These are phyloP conservation scores for Axis porcinus DNA, from an alignment of 2,113 vertebrate genomes.

Conservation along the genomic window DNA sequence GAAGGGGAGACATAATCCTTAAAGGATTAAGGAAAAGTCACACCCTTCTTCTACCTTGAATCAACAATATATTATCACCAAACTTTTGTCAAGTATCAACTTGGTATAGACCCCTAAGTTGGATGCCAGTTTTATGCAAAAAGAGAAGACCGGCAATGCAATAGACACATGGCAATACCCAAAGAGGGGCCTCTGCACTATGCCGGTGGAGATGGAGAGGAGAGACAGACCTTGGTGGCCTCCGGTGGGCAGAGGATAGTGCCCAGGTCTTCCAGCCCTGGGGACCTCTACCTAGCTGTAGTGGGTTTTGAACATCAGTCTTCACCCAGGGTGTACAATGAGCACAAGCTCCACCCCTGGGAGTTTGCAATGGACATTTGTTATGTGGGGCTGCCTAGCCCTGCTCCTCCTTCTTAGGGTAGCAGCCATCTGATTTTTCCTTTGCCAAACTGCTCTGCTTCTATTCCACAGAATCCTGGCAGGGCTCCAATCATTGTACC, in stretches of 20 bases:
- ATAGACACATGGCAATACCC: neutral
- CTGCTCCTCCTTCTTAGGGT: neutral
- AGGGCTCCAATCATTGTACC: neutral
- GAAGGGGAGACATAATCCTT: neutral
- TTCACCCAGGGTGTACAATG: neutral
- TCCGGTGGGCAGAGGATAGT: neutral
- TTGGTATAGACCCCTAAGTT: neutral
- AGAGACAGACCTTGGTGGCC: neutral
- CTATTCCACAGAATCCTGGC: neutral
- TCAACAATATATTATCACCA: neutral
- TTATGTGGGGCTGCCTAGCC: neutral
- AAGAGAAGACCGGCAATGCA: neutral
- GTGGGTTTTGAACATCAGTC: neutral
- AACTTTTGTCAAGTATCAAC: neutral
- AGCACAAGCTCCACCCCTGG: neutral
- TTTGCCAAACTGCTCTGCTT: neutral
- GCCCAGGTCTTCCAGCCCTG: neutral
- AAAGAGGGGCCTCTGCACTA: neutral
- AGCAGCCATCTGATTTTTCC: neutral
- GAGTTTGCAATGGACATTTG: neutral
- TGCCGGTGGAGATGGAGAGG: accelerated
- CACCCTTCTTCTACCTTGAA: neutral
- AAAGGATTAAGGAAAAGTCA: neutral
- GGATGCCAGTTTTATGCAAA: neutral
- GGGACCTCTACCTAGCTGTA: neutral